A percentile compares a stretch with the other conserved stretches of the same genome.
These are phyloP conservation scores for Clarias platycephalus DNA, from an alignment of 2,797 vertebrate species.

Conservation along the genomic window DNA sequence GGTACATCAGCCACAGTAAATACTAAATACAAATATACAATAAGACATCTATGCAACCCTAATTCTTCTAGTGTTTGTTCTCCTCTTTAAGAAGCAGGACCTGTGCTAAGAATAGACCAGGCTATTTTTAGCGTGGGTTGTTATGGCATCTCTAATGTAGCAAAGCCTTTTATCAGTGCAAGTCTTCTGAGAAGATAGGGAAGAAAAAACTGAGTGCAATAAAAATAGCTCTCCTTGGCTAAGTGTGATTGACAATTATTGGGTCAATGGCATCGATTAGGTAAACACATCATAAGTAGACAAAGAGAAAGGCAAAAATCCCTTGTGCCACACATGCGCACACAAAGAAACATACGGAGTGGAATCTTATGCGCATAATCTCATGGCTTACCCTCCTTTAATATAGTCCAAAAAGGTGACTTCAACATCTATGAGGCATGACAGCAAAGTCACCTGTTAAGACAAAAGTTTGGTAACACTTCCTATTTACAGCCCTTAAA, in stretches of 20 bases:
- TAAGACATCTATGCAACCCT: constrained; percentile 21
- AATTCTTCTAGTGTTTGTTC: constrained; percentile 47
- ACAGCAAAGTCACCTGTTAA: constrained; percentile 92
- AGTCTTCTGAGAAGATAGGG: constrained; percentile 35
- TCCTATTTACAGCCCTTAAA: constrained; percentile 51
- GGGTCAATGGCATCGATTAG: constrained; percentile 13
- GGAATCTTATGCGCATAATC: not conserved
- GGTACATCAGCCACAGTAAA: not conserved
- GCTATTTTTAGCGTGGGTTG: constrained; percentile 52
- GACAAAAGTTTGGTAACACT: constrained; percentile 54
- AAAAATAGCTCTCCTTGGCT: constrained; percentile 19
- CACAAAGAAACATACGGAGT: not conserved
- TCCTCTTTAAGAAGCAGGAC: constrained; percentile 44
- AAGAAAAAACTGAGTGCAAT: constrained; percentile 17
- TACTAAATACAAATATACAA: not conserved
- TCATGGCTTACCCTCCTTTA: constrained; percentile 91
- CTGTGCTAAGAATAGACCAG: constrained; percentile 46
- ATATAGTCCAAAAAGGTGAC: constrained; percentile 98
- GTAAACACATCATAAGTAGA: constrained; percentile 9
- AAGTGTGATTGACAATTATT: constrained; percentile 2
- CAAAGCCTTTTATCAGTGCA: constrained; percentile 36
- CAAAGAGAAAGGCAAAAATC: constrained; percentile 7
- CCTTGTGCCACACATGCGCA: not conserved
- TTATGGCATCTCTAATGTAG: constrained; percentile 53
- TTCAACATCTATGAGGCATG: constrained; percentile 95